Evolutionary conservation across 2,888 invertebrate species (phyloP), one percentile per base, ranked within the genome.

Genomic region (Vandiemenella viatica): DNA sequence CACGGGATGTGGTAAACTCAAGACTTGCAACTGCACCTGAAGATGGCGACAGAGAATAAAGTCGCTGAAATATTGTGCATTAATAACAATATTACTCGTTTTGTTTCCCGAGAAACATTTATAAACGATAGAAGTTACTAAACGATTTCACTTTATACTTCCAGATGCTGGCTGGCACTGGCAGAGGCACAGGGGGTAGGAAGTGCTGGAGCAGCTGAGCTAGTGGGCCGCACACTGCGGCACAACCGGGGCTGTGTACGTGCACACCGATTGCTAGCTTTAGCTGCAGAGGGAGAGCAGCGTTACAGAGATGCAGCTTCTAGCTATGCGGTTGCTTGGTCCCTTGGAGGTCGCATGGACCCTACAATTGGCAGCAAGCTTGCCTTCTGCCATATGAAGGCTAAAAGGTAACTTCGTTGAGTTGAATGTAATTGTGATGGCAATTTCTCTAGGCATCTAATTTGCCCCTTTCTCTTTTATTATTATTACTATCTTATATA

Each of bases 111-210:
- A n/a, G n/a, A n/a, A n/a, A n/a, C n/a, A n/a, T n/a, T n/a, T n/a
- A n/a, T n/a, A n/a, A n/a, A n/a, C n/a, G n/a, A n/a, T n/a, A n/a
- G n/a, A n/a, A n/a, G n/a, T n/a, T n/a, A n/a, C n/a, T n/a, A n/a
- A n/a, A n/a, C n/a, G n/a, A n/a, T n/a, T n/a, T n/a, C n/a, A n/a
- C n/a, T n/a, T n/a, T n/a, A n/a, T n/a, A n/a, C n/a, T n/a, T n/a
- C n/a, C n/a, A n/a, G 88, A 53, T 88, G 92, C 64, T 97, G 97
- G 97, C 64, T 97, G 6, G 72, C 96, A 42, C 70, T 96, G n/a
- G 87, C 91, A 0, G 95, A 96, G 55, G 83, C 85, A 56, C 76
- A 86, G 46, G 83, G 83, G 60, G 43, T 81, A 78, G 58, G 82
- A 15, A 88, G 95, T 63, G 76, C 78, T 61, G 95, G 95, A 52